These are phyloP conservation scores for Papilio xuthus DNA, from an alignment of 1,140 invertebrate species.

Conservation along the genomic window DNA sequence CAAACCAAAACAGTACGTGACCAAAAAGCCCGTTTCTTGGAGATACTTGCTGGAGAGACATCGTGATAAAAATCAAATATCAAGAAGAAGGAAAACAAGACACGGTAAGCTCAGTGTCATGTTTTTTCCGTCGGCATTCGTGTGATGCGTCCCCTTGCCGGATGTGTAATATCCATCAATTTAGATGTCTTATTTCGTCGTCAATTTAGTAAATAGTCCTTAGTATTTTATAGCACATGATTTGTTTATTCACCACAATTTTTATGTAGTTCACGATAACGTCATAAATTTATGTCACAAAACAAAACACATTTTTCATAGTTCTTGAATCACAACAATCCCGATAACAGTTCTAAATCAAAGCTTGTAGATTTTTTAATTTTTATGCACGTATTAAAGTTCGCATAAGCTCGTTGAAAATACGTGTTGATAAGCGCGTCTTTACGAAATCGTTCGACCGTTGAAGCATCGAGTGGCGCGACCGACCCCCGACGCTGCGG, in stretches of 20 bases:
- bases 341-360: slow-evolving; percentile 30
- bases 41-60: slow-evolving; percentile 65
- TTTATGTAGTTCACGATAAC: slow-evolving; percentile 53
- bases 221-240: slow-evolving; percentile 60
- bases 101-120: slow-evolving; percentile 77
- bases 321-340: slow-evolving; percentile 23
- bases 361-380: slow-evolving; percentile 37
- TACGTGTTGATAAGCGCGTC: slow-evolving; percentile 72
- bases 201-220: slow-evolving; percentile 72
- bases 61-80: slow-evolving; percentile 75
- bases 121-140: slow-evolving; percentile 79
- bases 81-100: slow-evolving; percentile 79
- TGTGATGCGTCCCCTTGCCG: slow-evolving; percentile 72
- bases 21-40: slow-evolving; percentile 62
- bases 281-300: slow-evolving; percentile 26
- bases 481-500: slow-evolving; percentile 73
- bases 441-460: slow-evolving; percentile 67
- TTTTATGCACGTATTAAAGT: slow-evolving; percentile 39
- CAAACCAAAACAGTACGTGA: slow-evolving; percentile 73
- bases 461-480: slow-evolving; percentile 70
- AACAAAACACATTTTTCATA: slow-evolving; percentile 26
- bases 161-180: slow-evolving; percentile 80
- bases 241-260: slow-evolving; percentile 35
- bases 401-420: slow-evolving; percentile 55
- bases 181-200: slow-evolving; percentile 70